phyloP scores from a whole-genome alignment of 2,113 vertebrate species.

The Phrynosoma platyrhinos region DNA sequence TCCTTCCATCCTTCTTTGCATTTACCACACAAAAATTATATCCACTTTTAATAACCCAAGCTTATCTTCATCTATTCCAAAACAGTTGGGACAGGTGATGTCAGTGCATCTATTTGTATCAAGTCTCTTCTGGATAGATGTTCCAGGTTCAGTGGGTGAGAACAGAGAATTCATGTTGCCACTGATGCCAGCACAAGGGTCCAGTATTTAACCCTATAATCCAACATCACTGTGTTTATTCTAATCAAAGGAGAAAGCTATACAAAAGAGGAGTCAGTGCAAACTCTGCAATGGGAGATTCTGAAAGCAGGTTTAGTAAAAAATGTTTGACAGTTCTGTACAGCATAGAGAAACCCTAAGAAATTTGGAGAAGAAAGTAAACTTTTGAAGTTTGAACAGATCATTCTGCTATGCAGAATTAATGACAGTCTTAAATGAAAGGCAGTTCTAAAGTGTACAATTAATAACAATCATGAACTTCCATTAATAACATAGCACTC shows the following conservation, averaged over 20 bases:
- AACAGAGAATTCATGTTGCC: neutral
- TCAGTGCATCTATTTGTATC: neutral
- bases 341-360: constrained; percentile 44
- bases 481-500: constrained; percentile 53
- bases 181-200: neutral
- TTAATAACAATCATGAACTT: constrained; percentile 54
- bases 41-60: neutral
- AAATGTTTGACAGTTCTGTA: constrained; percentile 23
- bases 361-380: constrained; percentile 53
- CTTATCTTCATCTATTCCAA: neutral
- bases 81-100: neutral
- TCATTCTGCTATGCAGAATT: constrained; percentile 55
- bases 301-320: neutral
- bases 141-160: neutral
- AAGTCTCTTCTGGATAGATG: neutral
- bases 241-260: constrained; percentile 3
- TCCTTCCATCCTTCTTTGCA: neutral
- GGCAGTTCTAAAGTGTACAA: constrained; percentile 44
- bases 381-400: constrained; percentile 26
- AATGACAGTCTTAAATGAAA: constrained; percentile 55
- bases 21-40: neutral
- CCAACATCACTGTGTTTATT: constrained; percentile 43
- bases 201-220: constrained; percentile 38
- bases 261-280: neutral
- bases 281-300: constrained; percentile 6